Evolutionary conservation across 2,797 vertebrate species (phyloP), one percentile per base, ranked within the genome.

Genomic region (Limosa lapponica): DNA sequence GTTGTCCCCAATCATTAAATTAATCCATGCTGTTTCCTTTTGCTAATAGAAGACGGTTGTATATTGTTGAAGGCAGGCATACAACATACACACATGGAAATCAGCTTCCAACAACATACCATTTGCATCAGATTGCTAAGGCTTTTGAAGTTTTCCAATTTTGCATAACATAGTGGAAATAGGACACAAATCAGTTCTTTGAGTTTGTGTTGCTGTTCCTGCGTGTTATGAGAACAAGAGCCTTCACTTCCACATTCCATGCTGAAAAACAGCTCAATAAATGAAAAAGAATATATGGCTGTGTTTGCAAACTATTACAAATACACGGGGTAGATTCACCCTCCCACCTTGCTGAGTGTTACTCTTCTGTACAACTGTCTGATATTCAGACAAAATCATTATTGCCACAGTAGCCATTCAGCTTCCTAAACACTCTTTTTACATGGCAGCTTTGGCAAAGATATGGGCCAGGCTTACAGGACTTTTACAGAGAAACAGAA

Each of bases 71-170:
- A 91, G 23, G 30, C 37, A 54, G n/a, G n/a, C 44, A 61, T 62
- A 11, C 28, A 37, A 44, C 30, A 67, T 39, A 37, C 8, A 91
- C 27, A 54, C 55, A 48, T 32, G 34, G 51, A 94, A 95, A 95
- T 79, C 57, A 80, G 8, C 25, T 90, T 86, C 57, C 70, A 92
- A 22, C 57, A 61, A 83, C 2, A 8, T 57, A 57, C 17, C 13
- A 43, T 92, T 91, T 90, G 27, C 59, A 71, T 89, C 48, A 61
- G 41, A 49, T 59, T 87, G n/a, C 41, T 48, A 80, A 87, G 59
- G 34, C 15, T 77, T 97, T 80, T 88, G 72, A 97, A 92, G 59
- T 25, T 67, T 95, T 93, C 27, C 18, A 43, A 13, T 94, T 93
- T 92, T 92, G 44, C 74, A 93, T 64, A 70, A 89, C 44, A 84